Evolutionary conservation across 2,113 vertebrate genomes (phyloP).

Genomic region (Sus scrofa): DNA sequence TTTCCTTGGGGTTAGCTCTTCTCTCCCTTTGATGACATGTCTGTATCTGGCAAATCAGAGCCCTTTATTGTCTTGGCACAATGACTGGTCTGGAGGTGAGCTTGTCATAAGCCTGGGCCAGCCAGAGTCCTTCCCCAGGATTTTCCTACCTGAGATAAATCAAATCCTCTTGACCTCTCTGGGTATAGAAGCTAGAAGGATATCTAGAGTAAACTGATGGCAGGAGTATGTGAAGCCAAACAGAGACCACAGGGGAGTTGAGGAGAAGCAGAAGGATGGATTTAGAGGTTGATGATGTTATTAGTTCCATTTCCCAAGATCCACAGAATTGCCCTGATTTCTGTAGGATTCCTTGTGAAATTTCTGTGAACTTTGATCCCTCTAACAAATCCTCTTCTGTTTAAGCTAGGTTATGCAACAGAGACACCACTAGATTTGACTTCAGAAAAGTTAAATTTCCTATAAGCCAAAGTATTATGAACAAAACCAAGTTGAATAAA

Average conservation of each 20-base stretch:
- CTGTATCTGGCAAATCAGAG: not conserved
- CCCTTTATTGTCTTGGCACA: not conserved
- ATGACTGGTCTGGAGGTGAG: not conserved
- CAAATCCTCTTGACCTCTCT: not conserved
- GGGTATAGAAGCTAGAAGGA: not conserved
- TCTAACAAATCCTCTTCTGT: not conserved
- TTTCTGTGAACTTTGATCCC: not conserved
- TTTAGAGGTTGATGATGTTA: not conserved
- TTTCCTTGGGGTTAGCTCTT: not conserved
- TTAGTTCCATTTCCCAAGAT: conserved; percentile 2
- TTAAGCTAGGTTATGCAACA: not conserved
- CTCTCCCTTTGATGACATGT: not conserved
- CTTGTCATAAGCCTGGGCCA: not conserved
- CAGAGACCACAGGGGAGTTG: not conserved
- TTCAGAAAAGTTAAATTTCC: not conserved
- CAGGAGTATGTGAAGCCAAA: not conserved
- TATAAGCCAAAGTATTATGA: not conserved
- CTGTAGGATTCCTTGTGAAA: not conserved
- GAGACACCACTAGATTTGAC: not conserved
- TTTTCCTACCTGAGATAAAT: conserved; percentile 3
- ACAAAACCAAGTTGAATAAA: conserved; percentile 19
- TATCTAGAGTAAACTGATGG: not conserved
- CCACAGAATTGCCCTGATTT: not conserved
- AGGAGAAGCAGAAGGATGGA: not conserved
- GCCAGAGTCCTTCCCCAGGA: not conserved